Evolutionary conservation across 2,113 vertebrate species (phyloP).

Genomic region (Psettodes erumei): DNA sequence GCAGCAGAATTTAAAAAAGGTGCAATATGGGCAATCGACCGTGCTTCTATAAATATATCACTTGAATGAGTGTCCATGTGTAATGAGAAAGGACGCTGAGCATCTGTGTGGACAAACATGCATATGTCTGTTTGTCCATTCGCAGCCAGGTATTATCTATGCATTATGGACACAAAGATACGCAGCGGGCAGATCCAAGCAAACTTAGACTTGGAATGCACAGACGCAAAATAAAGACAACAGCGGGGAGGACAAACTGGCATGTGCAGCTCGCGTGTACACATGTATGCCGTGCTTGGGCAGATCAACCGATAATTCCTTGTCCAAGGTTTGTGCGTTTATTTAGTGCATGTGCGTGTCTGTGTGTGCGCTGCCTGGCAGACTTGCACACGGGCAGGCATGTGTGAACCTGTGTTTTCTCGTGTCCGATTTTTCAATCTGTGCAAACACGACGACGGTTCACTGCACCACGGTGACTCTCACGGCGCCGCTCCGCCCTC

Average conservation of each 20-base stretch:
- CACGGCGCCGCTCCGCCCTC: constrained; percentile 31
- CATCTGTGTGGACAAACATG: constrained; percentile 7
- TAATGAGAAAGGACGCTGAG: neutral
- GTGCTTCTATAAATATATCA: neutral
- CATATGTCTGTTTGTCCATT: constrained; percentile 1
- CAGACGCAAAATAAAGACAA: neutral
- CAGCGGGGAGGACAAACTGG: neutral
- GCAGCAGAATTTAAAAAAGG: neutral
- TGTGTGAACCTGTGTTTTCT: constrained; percentile 32
- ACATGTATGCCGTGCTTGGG: constrained; percentile 1
- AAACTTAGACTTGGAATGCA: neutral
- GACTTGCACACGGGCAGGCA: constrained; percentile 11
- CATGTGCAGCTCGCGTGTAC: neutral
- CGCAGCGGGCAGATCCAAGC: neutral
- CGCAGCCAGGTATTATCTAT: constrained; percentile 1
- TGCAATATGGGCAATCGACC: neutral
- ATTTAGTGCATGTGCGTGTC: neutral
- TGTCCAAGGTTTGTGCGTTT: neutral
- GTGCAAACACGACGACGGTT: constrained; percentile 57
- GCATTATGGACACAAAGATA: neutral
- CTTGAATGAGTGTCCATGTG: constrained; percentile 17
- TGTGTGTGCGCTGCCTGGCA: neutral
- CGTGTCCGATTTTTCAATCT: constrained; percentile 64
- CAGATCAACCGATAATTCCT: neutral
- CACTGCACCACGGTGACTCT: constrained; percentile 41